Evolutionary conservation across 2,888 invertebrate species (phyloP), one percentile per base, ranked within the genome.

Genomic region (Drosophila meridionalis): DNA sequence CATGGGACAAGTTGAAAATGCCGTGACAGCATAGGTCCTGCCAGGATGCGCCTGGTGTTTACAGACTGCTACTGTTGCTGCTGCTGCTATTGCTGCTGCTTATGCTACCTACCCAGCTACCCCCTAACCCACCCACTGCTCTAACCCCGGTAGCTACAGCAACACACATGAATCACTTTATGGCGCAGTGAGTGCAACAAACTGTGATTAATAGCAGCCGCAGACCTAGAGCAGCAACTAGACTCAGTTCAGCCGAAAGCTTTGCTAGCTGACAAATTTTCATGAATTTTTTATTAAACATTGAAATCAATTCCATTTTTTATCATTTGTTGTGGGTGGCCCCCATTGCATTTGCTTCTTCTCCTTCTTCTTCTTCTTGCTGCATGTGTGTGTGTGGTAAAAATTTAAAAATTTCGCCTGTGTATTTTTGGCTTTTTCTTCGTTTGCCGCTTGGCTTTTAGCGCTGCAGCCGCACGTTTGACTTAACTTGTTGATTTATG

Each of bases 401-500:
- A 76, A 76, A 76, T 68, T 86, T 86, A 78, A 47, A 82, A 80
- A 69, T 79, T 79, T 82, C 73, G 48, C 36, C 69, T 87, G 60
- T 68, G 72, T 63, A 47, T 86, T 73, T 69, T 2, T 7, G 20
- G 5, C 11, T 36, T 7, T 12, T 14, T 20, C 20, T 65, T 48
- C 9, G 0, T 42, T 34, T 43, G 20, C 8, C 20, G 30, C 20
- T 43, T 56, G 62, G 85, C 82, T 78, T 86, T 73, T 76, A 28
- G 81, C 72, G 72, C 86, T 75, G 73, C 73, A 66, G 80, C 65
- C 57, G 63, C 89, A 87, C 87, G 90, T 90, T 89, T 83, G 87
- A 89, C 91, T 89, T 89, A 89, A 91, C 89, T 89, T 91, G 89
- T 91, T 89, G 89, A 89, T 89, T 89, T 89, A 89, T 89, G 91